These are phyloP conservation scores for Tetragonisca angustula DNA, from an alignment of 2,888 invertebrate genomes.

Conservation along the genomic window DNA sequence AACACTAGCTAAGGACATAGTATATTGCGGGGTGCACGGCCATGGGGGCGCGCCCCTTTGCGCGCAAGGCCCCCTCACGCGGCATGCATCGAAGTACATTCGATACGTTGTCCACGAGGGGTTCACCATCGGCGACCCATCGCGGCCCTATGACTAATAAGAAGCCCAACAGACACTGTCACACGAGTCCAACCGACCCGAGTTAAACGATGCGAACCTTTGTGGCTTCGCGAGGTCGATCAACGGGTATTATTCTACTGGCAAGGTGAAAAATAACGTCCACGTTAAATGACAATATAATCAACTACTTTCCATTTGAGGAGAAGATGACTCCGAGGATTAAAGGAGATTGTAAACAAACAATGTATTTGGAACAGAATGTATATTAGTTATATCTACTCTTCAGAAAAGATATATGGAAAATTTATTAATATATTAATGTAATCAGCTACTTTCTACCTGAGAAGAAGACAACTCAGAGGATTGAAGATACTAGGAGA, in stretches of 20 bases:
- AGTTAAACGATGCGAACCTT: conserved; percentile 67
- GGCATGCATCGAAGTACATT: conserved; percentile 64
- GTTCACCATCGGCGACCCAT: conserved; percentile 68
- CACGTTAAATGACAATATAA: background rate
- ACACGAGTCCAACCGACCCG: conserved; percentile 59
- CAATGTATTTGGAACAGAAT: too few relatives aligned
- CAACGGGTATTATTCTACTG: background rate
- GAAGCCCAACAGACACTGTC: conserved; percentile 64
- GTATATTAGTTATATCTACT: too few relatives aligned
- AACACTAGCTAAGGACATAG: conserved; percentile 73
- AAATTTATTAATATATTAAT: too few relatives aligned
- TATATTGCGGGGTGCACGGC: conserved; percentile 65
- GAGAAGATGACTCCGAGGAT: too few relatives aligned
- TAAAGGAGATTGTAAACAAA: too few relatives aligned
- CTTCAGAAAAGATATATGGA: too few relatives aligned
- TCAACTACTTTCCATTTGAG: too few relatives aligned
- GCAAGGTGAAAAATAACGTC: background rate
- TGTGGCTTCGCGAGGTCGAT: conserved; percentile 25
- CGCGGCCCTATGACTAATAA: conserved; percentile 72
- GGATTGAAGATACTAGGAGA: too few relatives aligned
- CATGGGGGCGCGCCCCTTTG: conserved; percentile 79
- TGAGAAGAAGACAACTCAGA: too few relatives aligned
- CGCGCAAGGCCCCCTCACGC: conserved; percentile 60
- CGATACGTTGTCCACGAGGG: conserved; percentile 75
- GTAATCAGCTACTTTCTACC: too few relatives aligned